These are phyloP conservation scores for Holocentrus rufus DNA, from an alignment of 2,797 vertebrate species.

Conservation along the genomic window DNA sequence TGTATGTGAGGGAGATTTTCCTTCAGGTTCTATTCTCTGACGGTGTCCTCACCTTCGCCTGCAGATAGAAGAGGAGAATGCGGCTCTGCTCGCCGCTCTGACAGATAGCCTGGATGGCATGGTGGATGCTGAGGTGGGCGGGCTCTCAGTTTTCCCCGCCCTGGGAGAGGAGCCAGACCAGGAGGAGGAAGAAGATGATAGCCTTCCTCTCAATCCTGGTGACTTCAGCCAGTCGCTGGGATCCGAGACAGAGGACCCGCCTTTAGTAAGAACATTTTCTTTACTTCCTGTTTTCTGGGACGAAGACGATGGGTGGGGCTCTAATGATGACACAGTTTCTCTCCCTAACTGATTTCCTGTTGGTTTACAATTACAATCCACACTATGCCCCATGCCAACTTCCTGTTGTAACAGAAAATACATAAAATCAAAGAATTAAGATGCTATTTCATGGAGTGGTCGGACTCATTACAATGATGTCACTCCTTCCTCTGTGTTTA, in stretches of 20 bases:
- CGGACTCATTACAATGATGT: too few relatives aligned
- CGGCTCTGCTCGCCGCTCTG: slow-evolving; percentile 94
- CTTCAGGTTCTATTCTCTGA: too few relatives aligned
- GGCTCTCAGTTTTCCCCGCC: slow-evolving; percentile 89
- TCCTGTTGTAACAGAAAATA: too few relatives aligned
- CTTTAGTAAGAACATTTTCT: slow-evolving; percentile 91
- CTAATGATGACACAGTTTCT: too few relatives aligned
- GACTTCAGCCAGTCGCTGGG: slow-evolving; percentile 80
- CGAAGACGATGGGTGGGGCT: slow-evolving; percentile 65
- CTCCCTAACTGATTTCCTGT: too few relatives aligned
- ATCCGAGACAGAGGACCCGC: slow-evolving; percentile 91
- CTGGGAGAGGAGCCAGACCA: slow-evolving; percentile 84
- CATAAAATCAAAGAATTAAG: too few relatives aligned
- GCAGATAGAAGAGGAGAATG: slow-evolving; percentile 95
- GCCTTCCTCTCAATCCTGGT: slow-evolving; percentile 73
- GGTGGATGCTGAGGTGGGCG: slow-evolving; percentile 90
- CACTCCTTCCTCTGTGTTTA: neutral
- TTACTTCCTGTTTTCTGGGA: too few relatives aligned
- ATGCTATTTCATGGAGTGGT: too few relatives aligned
- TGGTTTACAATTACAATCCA: too few relatives aligned
- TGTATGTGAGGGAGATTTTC: too few relatives aligned
- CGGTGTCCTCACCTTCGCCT: slow-evolving; percentile 52
- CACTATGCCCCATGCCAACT: too few relatives aligned
- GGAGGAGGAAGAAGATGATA: slow-evolving; percentile 81
- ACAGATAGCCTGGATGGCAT: slow-evolving; percentile 96